Conservation (phyloP, 2,888 invertebrate genomes). For the Leptinotarsa juncta region DNA sequence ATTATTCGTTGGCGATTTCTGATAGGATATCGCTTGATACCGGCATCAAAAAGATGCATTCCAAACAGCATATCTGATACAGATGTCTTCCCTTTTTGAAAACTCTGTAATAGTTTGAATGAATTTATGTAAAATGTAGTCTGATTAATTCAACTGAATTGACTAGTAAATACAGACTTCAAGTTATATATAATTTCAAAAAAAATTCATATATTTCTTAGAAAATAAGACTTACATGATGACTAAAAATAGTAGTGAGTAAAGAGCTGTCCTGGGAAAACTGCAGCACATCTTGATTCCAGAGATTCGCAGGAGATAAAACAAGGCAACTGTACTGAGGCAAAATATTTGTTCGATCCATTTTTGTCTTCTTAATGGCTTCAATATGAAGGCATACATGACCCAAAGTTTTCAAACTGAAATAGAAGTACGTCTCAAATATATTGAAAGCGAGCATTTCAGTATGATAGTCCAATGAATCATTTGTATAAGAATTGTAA, state of each 20-base stretch:
- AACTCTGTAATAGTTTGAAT: slow-evolving; percentile 68
- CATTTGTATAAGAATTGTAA: too few species aligned
- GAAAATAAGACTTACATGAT: slow-evolving; percentile 73
- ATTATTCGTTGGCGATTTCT: slow-evolving; percentile 86
- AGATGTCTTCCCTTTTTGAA: slow-evolving; percentile 86
- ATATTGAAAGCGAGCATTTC: too few species aligned
- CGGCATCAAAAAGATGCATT: slow-evolving; percentile 89
- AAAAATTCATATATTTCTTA: slow-evolving; percentile 29
- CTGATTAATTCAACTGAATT: too few species aligned
- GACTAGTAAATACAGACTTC: too few species aligned
- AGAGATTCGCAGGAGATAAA: slow-evolving; percentile 93
- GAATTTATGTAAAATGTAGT: too few species aligned
- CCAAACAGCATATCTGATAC: slow-evolving; percentile 93
- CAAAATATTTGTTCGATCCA: slow-evolving; percentile 68
- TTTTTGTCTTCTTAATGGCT: slow-evolving; percentile 75
- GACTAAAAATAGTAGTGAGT: slow-evolving; percentile 83
- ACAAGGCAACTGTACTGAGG: slow-evolving; percentile 94
- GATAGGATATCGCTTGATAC: slow-evolving; percentile 88
- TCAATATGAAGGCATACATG: slow-evolving; percentile 90
- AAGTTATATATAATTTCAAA: not conserved
- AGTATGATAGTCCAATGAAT: too few species aligned
- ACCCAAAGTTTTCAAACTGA: slow-evolving; percentile 77
- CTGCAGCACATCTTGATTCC: slow-evolving; percentile 85
- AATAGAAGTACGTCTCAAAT: slow-evolving; percentile 51
- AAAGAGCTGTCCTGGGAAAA: slow-evolving; percentile 85